Evolutionary conservation across 2,888 invertebrate genomes (phyloP).

Genomic region (Orthosia incerta): DNA sequence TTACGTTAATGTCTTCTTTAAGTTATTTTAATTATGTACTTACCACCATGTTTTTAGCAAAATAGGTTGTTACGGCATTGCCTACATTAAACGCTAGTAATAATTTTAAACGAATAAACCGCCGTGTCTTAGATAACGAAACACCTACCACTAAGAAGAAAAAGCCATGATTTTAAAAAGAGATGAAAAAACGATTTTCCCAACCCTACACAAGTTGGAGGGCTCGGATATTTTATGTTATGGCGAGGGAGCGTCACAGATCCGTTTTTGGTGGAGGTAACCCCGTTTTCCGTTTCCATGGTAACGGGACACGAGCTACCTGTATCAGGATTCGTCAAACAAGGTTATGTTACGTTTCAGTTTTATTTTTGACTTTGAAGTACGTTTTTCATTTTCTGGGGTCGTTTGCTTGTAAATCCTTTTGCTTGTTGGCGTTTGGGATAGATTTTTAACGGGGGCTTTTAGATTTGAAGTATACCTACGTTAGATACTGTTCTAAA

Average conservation of each 20-base stretch:
- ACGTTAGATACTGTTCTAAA: too few relatives aligned
- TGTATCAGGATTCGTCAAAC: slow-evolving; percentile 50
- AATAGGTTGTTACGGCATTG: too few relatives aligned
- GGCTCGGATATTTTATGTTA: slow-evolving; percentile 75
- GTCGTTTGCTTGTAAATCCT: slow-evolving; percentile 15
- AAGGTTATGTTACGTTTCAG: slow-evolving; percentile 39
- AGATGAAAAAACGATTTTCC: background rate
- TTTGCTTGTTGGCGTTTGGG: slow-evolving; percentile 3
- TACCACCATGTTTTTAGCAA: too few relatives aligned
- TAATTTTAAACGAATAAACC: too few relatives aligned
- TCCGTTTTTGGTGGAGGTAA: slow-evolving; percentile 67
- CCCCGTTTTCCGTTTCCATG: slow-evolving; percentile 73
- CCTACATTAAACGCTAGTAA: too few relatives aligned
- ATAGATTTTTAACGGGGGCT: background rate
- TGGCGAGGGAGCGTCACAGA: slow-evolving; percentile 62
- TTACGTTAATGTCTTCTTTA: too few relatives aligned
- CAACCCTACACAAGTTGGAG: slow-evolving; percentile 61
- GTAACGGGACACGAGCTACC: slow-evolving; percentile 72
- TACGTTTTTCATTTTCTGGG: slow-evolving; percentile 38
- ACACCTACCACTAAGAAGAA: too few relatives aligned
- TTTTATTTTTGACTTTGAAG: slow-evolving; percentile 52
- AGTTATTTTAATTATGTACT: too few relatives aligned
- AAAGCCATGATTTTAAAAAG: background rate
- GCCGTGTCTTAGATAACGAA: background rate
- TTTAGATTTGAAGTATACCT: too few relatives aligned